phyloP scores from a whole-genome alignment of 2,888 invertebrate species.

The Limnephilus lunatus region DNA sequence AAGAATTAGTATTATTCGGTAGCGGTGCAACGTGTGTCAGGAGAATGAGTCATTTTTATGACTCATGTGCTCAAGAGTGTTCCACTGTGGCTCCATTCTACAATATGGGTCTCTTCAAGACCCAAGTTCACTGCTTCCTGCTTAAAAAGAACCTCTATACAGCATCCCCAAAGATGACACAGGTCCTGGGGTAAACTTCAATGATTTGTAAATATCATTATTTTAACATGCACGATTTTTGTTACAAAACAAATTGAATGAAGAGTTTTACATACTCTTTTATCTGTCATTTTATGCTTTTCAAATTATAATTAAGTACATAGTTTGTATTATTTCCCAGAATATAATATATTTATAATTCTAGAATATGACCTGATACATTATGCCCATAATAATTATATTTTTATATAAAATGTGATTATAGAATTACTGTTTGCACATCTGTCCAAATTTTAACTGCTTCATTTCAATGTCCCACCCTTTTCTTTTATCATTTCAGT shows the following conservation, averaged over 20 bases:
- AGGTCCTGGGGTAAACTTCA: neutral
- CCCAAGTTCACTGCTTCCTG: no score
- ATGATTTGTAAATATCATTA: neutral
- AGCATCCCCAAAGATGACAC: no score
- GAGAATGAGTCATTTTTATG: no score
- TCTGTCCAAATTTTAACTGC: neutral
- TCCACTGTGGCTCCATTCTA: no score
- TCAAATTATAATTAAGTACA: neutral
- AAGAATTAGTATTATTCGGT: no score
- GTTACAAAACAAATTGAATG: neutral
- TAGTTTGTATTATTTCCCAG: neutral
- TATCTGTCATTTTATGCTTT: neutral
- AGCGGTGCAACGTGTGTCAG: no score
- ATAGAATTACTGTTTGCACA: slow-evolving; percentile 22
- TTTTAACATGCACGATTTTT: neutral
- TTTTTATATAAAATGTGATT: slow-evolving; percentile 32
- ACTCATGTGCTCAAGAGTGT: no score
- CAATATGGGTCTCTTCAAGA: no score
- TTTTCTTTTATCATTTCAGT: neutral
- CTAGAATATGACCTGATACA: neutral
- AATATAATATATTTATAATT: neutral
- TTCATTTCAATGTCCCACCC: neutral
- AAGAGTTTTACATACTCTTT: neutral
- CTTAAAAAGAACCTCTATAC: no score
- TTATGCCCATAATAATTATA: slow-evolving; percentile 2